Base-by-base conservation (phyloP, 1,140 invertebrate species). In the Aphelinus certus region DNA sequence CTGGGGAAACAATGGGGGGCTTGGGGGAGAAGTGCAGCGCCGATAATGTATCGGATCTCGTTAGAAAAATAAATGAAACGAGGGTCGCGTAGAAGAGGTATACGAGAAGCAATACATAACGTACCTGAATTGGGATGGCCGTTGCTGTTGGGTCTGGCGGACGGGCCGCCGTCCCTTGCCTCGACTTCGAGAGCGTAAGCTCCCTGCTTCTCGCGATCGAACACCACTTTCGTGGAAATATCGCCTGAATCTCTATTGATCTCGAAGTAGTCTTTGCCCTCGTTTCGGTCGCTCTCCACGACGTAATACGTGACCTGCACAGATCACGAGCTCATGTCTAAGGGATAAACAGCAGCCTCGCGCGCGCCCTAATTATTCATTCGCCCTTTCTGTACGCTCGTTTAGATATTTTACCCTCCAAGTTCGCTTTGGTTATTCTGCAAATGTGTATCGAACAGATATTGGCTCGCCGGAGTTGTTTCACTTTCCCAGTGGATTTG, bases 111-210 rank as follows among this genome's bases (percentile, higher is more conserved):
- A 53, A 7, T 45, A 53, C 46, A 74, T 43, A 56, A 90, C 92
- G 87, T 88, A 97, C 96, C 96, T 90, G 95, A 96, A 90, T 97
- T 97, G 46, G 95, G 95, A 84, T 95, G 92, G 80, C 94, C 94
- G 81, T 94, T 94, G 81, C 94, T 94, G 84, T 97, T 97, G 1
- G 96, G 96, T 76, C 96, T 89, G 26, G 95, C 96, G 1, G 96
- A 98, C 7, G 96, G 94, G 70, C 95, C 95, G 61, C 96, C 96
- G 86, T 98, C 97, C 63, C 96, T 89, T 0, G 96, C 97, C 83
- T 96, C 95, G 73, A 98, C 96, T 83, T 97, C 95, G 78, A 98
- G 87, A 7, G 96, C 96, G 87, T 98, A 98, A 48, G 96, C 96
- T 42, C 95, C 95, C 84, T 97, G 95, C 89, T 97, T 97, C 86